Conservation (phyloP, 1,140 invertebrate genomes). For the Diachasma alloeum region DNA sequence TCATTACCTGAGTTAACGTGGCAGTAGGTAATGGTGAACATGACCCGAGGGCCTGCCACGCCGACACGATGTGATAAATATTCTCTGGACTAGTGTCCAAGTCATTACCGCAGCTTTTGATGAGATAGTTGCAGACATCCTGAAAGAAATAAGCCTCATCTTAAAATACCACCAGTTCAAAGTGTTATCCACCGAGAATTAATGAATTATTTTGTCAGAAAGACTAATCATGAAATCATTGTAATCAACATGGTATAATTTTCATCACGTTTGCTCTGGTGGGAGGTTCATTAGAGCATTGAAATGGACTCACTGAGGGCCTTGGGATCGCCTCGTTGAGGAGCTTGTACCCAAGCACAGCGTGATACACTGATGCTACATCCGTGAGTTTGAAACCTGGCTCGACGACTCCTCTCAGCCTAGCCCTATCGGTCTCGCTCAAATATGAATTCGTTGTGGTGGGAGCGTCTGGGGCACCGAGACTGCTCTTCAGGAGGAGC, state of each 20-base stretch:
- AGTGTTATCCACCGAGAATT: not conserved
- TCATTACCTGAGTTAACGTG: constrained; percentile 38
- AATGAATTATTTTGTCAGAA: constrained; percentile 46
- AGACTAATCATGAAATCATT: constrained; percentile 63
- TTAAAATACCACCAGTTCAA: constrained; percentile 8
- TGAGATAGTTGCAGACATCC: constrained; percentile 67
- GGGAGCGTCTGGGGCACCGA: constrained; percentile 35
- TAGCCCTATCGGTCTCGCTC: constrained; percentile 64
- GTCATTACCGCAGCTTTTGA: constrained; percentile 54
- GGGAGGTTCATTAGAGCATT: not conserved
- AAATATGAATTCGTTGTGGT: constrained; percentile 66
- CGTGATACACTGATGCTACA: constrained; percentile 66
- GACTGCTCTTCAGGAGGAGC: constrained; percentile 8
- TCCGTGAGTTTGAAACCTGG: constrained; percentile 66
- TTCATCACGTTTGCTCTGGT: constrained; percentile 47
- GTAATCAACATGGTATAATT: constrained; percentile 44
- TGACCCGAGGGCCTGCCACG: constrained; percentile 62
- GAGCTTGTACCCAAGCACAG: constrained; percentile 67
- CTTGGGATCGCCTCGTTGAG: constrained; percentile 63
- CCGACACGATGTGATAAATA: constrained; percentile 65
- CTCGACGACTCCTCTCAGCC: constrained; percentile 67
- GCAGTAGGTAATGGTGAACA: constrained; percentile 55
- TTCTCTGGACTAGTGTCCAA: constrained; percentile 61
- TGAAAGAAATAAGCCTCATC: constrained; percentile 42
- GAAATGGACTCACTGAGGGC: constrained; percentile 56